Percentiles rank a stretch among this genome's conserved stretches.
These are phyloP conservation scores for Agapornis roseicollis DNA, from an alignment of 2,113 vertebrate genomes.

Conservation along the genomic window DNA sequence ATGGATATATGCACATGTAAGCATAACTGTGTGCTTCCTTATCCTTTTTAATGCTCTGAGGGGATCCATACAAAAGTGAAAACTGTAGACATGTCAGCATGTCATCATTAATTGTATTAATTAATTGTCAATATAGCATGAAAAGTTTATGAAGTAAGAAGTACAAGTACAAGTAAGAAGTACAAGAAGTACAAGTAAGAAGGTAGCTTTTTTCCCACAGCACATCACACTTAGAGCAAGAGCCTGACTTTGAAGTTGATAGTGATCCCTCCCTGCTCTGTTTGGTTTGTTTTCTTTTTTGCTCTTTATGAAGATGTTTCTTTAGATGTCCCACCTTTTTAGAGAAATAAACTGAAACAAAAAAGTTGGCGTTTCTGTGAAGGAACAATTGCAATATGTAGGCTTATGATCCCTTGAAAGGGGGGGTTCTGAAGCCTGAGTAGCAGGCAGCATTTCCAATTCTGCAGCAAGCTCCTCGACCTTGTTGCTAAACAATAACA, in stretches of 20 bases:
- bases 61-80: background rate
- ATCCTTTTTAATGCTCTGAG: background rate
- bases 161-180: background rate
- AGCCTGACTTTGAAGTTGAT: background rate
- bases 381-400: background rate
- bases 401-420: background rate
- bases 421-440: background rate
- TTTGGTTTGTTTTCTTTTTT: background rate
- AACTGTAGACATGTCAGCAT: background rate
- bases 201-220: background rate
- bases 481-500: rapidly evolving
- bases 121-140: background rate
- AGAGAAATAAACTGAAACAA: background rate
- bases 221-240: background rate
- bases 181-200: background rate
- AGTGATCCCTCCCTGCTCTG: background rate
- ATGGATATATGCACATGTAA: rapidly evolving
- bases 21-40: background rate
- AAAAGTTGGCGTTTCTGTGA: background rate
- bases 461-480: background rate
- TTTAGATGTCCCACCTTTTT: background rate
- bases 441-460: background rate
- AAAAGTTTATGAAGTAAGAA: background rate
- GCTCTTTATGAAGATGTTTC: background rate
- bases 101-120: background rate